Conservation (phyloP, 1,140 invertebrate genomes). For the Octopus sinensis region DNA sequence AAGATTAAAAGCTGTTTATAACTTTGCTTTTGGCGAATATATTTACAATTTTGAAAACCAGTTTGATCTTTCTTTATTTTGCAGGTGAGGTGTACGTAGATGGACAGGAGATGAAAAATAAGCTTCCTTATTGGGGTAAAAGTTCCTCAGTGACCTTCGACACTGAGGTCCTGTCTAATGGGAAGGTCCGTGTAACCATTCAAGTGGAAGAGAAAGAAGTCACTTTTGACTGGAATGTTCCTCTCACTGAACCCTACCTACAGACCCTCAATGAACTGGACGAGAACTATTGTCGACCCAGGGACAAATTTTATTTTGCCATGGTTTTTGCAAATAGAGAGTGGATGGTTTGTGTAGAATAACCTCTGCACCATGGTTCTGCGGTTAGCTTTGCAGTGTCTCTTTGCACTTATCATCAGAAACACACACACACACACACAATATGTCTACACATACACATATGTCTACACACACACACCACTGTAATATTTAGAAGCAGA, state of each 20-base stretch:
- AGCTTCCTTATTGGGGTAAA: slow-evolving; percentile 45
- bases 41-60: too few relatives aligned
- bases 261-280: slow-evolving; percentile 15
- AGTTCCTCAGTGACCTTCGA: slow-evolving; percentile 45
- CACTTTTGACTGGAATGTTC: slow-evolving; percentile 51
- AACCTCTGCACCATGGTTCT: not conserved
- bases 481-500: too few relatives aligned
- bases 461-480: too few relatives aligned
- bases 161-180: slow-evolving; percentile 43
- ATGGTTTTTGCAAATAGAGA: slow-evolving; percentile 45
- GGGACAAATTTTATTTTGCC: slow-evolving; percentile 41
- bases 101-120: slow-evolving; percentile 51
- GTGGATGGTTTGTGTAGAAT: slow-evolving; percentile 48
- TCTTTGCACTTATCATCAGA: too few relatives aligned
- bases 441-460: too few relatives aligned
- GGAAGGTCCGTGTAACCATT: slow-evolving; percentile 48
- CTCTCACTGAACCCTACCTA: slow-evolving; percentile 12
- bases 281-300: not conserved
- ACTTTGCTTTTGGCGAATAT: too few relatives aligned
- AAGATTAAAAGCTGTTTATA: too few relatives aligned
- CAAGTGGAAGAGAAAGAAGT: slow-evolving; percentile 48
- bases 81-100: slow-evolving; percentile 50
- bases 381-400: too few relatives aligned
- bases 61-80: slow-evolving; percentile 18
- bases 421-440: too few relatives aligned